phyloP scores from a whole-genome alignment of 2,888 invertebrate genomes.

The Molanna angustata region DNA sequence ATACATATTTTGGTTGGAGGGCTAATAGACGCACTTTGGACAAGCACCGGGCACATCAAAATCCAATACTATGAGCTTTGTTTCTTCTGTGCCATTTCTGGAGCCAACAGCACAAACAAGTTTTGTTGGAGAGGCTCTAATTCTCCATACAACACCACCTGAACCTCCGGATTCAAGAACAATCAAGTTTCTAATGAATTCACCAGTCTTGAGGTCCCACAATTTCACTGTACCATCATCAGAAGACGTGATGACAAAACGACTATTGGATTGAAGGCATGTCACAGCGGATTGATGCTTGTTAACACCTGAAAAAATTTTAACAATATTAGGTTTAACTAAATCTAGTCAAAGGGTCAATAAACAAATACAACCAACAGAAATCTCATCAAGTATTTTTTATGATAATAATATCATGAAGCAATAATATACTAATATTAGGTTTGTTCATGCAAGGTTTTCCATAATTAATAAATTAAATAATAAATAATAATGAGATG shows the following conservation, averaged over 20 bases:
- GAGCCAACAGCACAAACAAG: constrained; percentile 98
- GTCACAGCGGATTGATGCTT: constrained; percentile 99
- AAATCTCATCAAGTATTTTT: background rate
- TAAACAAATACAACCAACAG: too few species aligned
- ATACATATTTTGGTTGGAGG: too few species aligned
- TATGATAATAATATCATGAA: background rate
- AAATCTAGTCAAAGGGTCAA: too few species aligned
- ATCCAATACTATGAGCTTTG: constrained; percentile 94
- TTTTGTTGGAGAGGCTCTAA: constrained; percentile 91
- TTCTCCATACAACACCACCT: constrained; percentile 98
- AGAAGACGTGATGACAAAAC: constrained; percentile 97
- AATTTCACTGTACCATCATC: constrained; percentile 99
- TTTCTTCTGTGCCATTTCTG: constrained; percentile 98
- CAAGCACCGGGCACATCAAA: constrained; percentile 84
- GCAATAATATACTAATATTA: too few species aligned
- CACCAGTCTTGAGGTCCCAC: constrained; percentile 96
- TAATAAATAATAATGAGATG: too few species aligned
- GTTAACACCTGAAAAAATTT: constrained; percentile 68
- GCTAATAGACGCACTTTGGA: too few species aligned
- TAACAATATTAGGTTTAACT: background rate
- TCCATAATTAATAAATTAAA: too few species aligned
- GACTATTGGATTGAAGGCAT: constrained; percentile 94
- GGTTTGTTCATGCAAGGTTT: too few species aligned
- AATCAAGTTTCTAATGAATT: constrained; percentile 94
- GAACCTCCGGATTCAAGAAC: constrained; percentile 92